Conservation (phyloP, 2,888 invertebrate species). For the Chrysolina americana region DNA sequence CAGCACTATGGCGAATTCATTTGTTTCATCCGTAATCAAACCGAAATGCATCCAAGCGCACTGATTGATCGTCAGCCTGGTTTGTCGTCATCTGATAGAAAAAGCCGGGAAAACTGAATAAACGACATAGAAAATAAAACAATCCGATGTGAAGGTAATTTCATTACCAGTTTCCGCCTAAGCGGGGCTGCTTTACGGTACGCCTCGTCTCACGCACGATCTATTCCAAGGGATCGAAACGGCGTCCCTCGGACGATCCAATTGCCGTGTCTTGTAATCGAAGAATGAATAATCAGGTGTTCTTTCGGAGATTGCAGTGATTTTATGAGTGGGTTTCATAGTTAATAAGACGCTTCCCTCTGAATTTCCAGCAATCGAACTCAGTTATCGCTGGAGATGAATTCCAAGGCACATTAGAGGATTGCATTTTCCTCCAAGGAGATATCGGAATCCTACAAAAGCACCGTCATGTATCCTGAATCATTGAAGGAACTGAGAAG, state of each 20-base stretch:
- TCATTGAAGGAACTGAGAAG: too few relatives aligned
- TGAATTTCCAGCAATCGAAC: too few relatives aligned
- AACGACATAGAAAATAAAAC: slow-evolving; percentile 4
- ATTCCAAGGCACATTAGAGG: too few relatives aligned
- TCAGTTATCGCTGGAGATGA: too few relatives aligned
- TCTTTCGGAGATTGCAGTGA: too few relatives aligned
- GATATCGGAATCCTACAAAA: too few relatives aligned
- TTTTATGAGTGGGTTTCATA: too few relatives aligned
- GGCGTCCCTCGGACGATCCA: not conserved
- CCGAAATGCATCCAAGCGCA: slow-evolving; percentile 11
- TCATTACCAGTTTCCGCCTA: slow-evolving; percentile 13
- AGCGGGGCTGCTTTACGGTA: slow-evolving; percentile 7
- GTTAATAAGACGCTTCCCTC: too few relatives aligned
- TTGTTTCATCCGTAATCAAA: slow-evolving; percentile 27
- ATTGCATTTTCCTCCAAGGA: too few relatives aligned
- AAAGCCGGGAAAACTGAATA: slow-evolving; percentile 13
- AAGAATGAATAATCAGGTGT: not conserved
- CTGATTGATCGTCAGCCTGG: slow-evolving; percentile 28
- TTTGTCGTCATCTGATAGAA: not conserved
- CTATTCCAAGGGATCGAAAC: slow-evolving; percentile 1
- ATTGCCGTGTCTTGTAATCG: not conserved
- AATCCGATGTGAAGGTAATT: slow-evolving; percentile 16
- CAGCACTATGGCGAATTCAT: slow-evolving; percentile 27
- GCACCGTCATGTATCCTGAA: too few relatives aligned
- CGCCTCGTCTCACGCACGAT: slow-evolving; percentile 11